A percentile compares a stretch with the other conserved stretches of the same genome.
phyloP scores from a whole-genome alignment of 2,888 invertebrate species.

The Epistrophe eligans region DNA sequence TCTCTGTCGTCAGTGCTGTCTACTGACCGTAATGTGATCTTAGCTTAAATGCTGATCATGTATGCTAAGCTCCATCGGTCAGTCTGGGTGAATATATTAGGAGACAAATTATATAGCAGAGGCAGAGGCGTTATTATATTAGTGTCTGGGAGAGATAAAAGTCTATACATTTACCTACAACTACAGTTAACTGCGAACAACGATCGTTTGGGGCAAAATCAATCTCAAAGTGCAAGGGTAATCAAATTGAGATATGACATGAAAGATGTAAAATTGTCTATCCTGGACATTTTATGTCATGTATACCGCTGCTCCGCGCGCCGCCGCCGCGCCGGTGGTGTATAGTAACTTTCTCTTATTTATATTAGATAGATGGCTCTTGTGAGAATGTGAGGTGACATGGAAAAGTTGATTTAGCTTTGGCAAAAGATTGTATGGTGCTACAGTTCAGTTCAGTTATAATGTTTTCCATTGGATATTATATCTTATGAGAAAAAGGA shows the following conservation, averaged over 20 bases:
- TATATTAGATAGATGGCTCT: constrained; percentile 6
- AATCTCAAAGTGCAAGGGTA: constrained; percentile 53
- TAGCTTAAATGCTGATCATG: constrained; percentile 49
- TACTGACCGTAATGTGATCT: constrained; percentile 59
- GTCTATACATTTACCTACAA: not conserved
- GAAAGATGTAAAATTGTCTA: constrained; percentile 34
- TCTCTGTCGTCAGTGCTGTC: constrained; percentile 1
- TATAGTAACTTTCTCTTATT: constrained; percentile 48
- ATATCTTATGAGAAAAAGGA: constrained; percentile 3
- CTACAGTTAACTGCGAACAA: constrained; percentile 22
- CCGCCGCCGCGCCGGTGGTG: not conserved
- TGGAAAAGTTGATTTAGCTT: constrained; percentile 43
- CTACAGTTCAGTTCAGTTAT: constrained; percentile 2
- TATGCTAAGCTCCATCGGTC: constrained; percentile 42
- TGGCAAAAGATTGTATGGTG: not conserved
- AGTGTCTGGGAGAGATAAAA: constrained; percentile 32
- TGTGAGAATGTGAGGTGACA: constrained; percentile 20
- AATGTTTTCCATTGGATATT: not conserved
- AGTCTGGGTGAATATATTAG: constrained; percentile 10
- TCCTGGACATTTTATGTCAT: constrained; percentile 18
- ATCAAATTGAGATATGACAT: constrained; percentile 49
- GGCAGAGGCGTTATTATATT: constrained; percentile 35
- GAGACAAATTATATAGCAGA: constrained; percentile 26
- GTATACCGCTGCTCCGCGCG: too few species aligned
- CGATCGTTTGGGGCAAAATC: constrained; percentile 52